Conservation (phyloP, 2,113 vertebrate species). For the Rhineura floridana region DNA sequence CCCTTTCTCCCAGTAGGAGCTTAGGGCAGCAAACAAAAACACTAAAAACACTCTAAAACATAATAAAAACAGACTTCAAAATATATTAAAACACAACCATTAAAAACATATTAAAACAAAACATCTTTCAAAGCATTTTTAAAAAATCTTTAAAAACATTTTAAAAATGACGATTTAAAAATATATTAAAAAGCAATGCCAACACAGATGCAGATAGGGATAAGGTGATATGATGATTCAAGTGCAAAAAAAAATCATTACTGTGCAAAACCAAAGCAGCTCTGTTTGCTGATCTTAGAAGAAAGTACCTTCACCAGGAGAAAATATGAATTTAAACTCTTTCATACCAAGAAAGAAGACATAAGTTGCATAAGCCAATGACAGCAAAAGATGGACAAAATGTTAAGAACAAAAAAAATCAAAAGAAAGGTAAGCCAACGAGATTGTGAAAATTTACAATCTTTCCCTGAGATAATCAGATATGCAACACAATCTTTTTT, state of each 20-base stretch:
- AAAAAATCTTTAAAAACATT: no score
- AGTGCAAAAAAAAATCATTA: neutral
- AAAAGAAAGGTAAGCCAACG: neutral
- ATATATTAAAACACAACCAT: no score
- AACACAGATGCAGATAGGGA: neutral
- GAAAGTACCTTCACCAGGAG: neutral
- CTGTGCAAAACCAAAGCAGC: neutral
- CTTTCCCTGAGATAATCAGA: neutral
- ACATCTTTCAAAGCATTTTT: no score
- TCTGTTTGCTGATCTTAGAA: neutral
- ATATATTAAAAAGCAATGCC: no score
- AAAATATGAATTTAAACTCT: neutral
- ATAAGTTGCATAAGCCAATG: neutral
- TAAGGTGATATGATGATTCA: neutral
- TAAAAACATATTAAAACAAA: no score
- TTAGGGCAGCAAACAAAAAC: no score
- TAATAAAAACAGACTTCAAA: no score
- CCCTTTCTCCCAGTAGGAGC: no score
- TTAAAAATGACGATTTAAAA: no score
- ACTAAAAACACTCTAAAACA: no score
- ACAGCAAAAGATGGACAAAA: neutral
- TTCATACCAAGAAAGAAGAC: neutral
- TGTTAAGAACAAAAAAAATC: neutral
- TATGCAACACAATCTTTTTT: neutral
- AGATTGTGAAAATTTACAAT: neutral